phyloP scores from a whole-genome alignment of 2,113 vertebrate genomes.

The Aspiorhynchus laticeps region DNA sequence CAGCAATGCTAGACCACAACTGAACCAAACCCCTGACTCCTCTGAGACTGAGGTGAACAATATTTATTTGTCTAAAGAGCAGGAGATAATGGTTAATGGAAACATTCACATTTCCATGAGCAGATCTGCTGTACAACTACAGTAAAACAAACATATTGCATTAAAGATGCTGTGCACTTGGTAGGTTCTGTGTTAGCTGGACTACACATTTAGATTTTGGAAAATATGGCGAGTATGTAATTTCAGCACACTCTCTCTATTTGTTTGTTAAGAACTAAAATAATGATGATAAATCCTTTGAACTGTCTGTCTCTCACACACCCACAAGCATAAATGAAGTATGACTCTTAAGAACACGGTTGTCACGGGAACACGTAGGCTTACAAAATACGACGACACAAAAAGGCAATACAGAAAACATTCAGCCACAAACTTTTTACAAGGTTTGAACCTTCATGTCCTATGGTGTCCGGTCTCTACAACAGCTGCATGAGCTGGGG shows the following conservation, averaged over 20 bases:
- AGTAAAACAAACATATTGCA: slow-evolving; percentile 15
- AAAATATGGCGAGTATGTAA: slow-evolving; percentile 10
- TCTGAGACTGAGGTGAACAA: background rate
- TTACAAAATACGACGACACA: slow-evolving; percentile 15
- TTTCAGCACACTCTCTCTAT: slow-evolving; percentile 20
- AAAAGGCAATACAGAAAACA: slow-evolving; percentile 37
- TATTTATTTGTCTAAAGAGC: background rate
- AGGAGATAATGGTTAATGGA: background rate
- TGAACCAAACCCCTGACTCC: background rate
- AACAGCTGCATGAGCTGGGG: background rate
- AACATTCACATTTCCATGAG: background rate
- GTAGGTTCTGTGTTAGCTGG: slow-evolving; percentile 10
- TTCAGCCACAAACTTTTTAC: slow-evolving; percentile 33
- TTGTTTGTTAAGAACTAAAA: slow-evolving; percentile 30
- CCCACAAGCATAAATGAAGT: slow-evolving; percentile 42
- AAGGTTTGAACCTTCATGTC: background rate
- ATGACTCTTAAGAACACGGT: slow-evolving; percentile 52
- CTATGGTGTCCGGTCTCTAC: background rate
- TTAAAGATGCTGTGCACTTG: background rate
- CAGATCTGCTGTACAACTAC: background rate
- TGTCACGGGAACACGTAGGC: slow-evolving; percentile 56
- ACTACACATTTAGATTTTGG: slow-evolving; percentile 4
- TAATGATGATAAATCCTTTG: slow-evolving; percentile 44
- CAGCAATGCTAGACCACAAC: background rate
- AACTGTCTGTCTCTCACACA: slow-evolving; percentile 45